phyloP scores from a whole-genome alignment of 2,888 invertebrate species.

The Neoscelio sp. region DNA sequence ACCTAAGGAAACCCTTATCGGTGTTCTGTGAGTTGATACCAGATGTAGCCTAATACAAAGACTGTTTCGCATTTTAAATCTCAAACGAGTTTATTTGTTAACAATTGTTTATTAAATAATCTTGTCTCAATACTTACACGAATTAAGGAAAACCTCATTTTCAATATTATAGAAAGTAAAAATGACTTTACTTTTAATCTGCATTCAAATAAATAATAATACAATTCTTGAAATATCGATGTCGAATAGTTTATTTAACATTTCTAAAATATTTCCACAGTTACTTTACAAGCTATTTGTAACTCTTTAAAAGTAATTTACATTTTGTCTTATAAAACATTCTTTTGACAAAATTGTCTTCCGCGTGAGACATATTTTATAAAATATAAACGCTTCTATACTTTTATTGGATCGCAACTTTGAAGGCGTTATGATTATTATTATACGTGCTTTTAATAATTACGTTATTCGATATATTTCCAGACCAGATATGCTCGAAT shows the following conservation, averaged over 20 bases:
- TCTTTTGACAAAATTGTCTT: no score
- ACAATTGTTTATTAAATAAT: background rate
- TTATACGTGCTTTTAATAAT: background rate
- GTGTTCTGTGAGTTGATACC: background rate
- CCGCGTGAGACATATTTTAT: background rate
- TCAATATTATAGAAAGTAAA: no score
- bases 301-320: no score
- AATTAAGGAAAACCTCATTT: no score
- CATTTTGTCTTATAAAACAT: no score
- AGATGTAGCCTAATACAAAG: background rate
- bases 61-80: background rate
- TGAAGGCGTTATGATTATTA: background rate
- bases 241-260: no score
- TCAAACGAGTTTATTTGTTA: background rate
- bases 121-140: no score
- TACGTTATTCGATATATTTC: background rate
- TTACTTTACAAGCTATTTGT: no score
- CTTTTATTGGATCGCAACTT: background rate
- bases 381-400: background rate
- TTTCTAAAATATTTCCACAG: no score
- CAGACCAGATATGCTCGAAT: background rate
- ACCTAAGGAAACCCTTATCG: slow-evolving; percentile 1
- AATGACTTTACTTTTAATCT: no score
- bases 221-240: no score
- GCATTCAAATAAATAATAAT: no score